A percentile compares a stretch with the other conserved stretches of the same genome.
These are phyloP conservation scores for Anorthoa munda DNA, from an alignment of 2,888 invertebrate species.

Conservation along the genomic window DNA sequence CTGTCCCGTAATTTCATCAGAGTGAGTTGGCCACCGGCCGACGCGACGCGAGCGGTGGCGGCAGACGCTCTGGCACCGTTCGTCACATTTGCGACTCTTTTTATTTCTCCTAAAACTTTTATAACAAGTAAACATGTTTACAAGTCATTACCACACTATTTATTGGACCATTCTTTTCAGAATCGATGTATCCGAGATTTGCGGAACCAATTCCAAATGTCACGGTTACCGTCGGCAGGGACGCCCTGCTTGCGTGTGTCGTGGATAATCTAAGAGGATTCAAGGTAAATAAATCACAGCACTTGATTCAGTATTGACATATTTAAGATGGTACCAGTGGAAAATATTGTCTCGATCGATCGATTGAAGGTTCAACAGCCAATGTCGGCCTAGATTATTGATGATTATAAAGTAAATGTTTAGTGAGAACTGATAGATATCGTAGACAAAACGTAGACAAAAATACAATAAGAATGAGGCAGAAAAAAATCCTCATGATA, in stretches of 20 bases:
- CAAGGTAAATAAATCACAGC: constrained; percentile 91
- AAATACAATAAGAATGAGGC: background rate
- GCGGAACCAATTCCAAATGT: constrained; percentile 97
- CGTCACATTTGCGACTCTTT: constrained; percentile 78
- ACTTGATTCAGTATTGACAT: constrained; percentile 10
- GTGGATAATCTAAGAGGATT: constrained; percentile 97
- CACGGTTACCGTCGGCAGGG: constrained; percentile 96
- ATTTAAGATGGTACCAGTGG: background rate
- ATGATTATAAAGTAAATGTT: background rate
- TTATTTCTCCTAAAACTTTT: constrained; percentile 77
- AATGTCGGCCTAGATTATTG: constrained; percentile 4
- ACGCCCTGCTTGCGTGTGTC: constrained; percentile 96
- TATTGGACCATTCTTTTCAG: constrained; percentile 85
- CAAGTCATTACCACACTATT: constrained; percentile 65
- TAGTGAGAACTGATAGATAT: background rate
- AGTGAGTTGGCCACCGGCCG: constrained; percentile 57
- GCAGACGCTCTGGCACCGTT: constrained; percentile 73
- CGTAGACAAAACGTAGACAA: background rate
- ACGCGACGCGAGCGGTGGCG: constrained; percentile 63
- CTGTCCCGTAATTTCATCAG: constrained; percentile 62
- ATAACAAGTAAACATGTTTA: constrained; percentile 84
- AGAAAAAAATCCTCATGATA: background rate
- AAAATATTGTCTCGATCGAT: constrained; percentile 27
- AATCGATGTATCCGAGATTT: constrained; percentile 94
- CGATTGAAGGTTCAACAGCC: constrained; percentile 11